These are phyloP conservation scores for Trachurus trachurus DNA, from an alignment of 2,797 vertebrate genomes.

Conservation along the genomic window DNA sequence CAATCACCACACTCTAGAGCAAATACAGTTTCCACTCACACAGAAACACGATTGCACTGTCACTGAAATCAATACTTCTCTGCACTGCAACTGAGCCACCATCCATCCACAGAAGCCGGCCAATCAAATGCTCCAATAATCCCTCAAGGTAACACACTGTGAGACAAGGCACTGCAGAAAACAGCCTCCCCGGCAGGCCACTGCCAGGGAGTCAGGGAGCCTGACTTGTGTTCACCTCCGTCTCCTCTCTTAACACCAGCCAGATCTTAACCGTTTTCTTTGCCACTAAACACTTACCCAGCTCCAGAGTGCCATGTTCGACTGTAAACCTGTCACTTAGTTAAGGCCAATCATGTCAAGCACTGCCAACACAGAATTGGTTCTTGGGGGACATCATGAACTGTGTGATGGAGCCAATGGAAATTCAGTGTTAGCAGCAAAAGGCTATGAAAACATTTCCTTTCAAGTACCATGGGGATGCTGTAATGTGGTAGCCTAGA, in stretches of 20 bases:
- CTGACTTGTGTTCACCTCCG: slow-evolving; percentile 12
- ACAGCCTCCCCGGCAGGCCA: slow-evolving; percentile 8
- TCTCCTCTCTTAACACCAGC: slow-evolving; percentile 23
- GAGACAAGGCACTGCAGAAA: slow-evolving; percentile 30
- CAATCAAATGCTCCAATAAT: slow-evolving; percentile 58
- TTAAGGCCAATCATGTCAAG: slow-evolving; percentile 66
- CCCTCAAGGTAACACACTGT: slow-evolving; percentile 27
- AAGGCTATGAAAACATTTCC: slow-evolving; percentile 55
- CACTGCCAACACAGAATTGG: slow-evolving; percentile 50
- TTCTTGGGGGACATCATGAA: slow-evolving; percentile 48
- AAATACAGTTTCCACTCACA: slow-evolving; percentile 21
- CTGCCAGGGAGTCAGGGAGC: slow-evolving; percentile 13
- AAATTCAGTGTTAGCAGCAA: slow-evolving; percentile 38
- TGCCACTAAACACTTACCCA: slow-evolving; percentile 41
- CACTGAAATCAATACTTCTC: slow-evolving; percentile 57
- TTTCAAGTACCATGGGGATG: slow-evolving; percentile 48
- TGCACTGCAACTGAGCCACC: slow-evolving; percentile 28
- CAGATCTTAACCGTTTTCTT: slow-evolving; percentile 42
- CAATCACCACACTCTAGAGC: slow-evolving; percentile 6
- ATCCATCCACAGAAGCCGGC: slow-evolving; percentile 25
- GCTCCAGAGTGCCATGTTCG: slow-evolving; percentile 35
- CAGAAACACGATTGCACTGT: slow-evolving; percentile 37
- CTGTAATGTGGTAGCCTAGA: slow-evolving; percentile 35
- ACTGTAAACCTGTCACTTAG: slow-evolving; percentile 51
- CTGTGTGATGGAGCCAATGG: slow-evolving; percentile 24